Evolutionary conservation across 2,113 vertebrate genomes (phyloP), one percentile per base, ranked within the genome.

Genomic region (Aix galericulata): DNA sequence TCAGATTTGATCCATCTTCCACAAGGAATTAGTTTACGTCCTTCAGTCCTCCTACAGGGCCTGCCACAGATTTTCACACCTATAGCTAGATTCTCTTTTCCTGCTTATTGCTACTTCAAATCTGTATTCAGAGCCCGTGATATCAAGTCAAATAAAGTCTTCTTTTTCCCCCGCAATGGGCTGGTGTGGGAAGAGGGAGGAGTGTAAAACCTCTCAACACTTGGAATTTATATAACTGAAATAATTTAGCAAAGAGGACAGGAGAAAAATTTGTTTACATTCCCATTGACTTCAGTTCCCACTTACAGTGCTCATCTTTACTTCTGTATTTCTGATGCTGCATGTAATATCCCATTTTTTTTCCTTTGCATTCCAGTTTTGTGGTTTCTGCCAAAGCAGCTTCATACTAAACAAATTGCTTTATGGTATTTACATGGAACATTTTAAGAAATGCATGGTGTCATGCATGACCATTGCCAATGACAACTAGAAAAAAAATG

Each of bases 381-480:
- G 69, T 3, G 60, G 32, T 38, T 64, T 86, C 56, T 91, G 91
- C 77, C 92, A 94, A 92, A 84, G 82, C 34, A 88, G 88, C 79
- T 88, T 91, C 82, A 77, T 40, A 81, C 38, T 46, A 74, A 94
- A 91, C 52, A 83, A 93, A 90, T 88, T 42, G 90, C 46, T 94
- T 95, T 73, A 95, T 93, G 94, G 76, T 86, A 88, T 73, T 96
- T 91, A 91, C 90, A 96, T 0, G 25, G 92, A 96, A 81, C 93
- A 92, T 90, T 91, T 74, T 68, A 82, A 90, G 66, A 88, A 94
- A 83, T 26, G 38, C 32, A 50, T 11, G 29, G 60, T 60, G 36
- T 86, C 90, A 86, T 32, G 79, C 95, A 78, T 78, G 91, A 94
- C 91, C 29, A 95, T 0, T 83, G 64, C 63, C 34, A 4, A 2